phyloP scores from a whole-genome alignment of 1,140 invertebrate genomes.

The Drosophila novamexicana region DNA sequence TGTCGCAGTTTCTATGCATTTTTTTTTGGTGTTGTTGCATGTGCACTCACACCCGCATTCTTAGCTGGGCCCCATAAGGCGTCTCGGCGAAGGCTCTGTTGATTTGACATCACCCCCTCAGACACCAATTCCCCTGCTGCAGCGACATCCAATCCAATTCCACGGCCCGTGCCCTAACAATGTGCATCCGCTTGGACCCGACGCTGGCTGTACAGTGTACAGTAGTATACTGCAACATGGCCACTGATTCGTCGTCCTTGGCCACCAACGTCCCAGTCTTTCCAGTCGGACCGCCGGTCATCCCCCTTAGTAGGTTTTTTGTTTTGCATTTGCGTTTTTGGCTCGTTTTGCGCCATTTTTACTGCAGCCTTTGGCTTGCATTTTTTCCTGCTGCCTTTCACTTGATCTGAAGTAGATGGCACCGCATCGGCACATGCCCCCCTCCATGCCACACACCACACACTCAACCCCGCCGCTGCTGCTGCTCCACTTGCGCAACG shows the following conservation, averaged over 20 bases:
- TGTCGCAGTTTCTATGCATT: constrained; percentile 47
- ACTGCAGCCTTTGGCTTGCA: constrained; percentile 81
- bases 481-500: constrained; percentile 14
- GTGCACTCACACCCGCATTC: neutral
- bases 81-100: constrained; percentile 73
- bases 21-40: constrained; percentile 31
- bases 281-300: neutral
- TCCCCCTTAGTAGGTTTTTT: constrained; percentile 57
- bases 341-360: constrained; percentile 78
- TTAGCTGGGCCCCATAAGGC: constrained; percentile 54
- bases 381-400: constrained; percentile 78
- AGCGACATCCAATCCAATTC: constrained; percentile 74
- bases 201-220: constrained; percentile 8
- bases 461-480: neutral
- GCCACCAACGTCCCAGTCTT: neutral
- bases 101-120: constrained; percentile 58
- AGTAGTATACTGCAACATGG: constrained; percentile 39
- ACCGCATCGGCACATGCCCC: constrained; percentile 46
- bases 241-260: constrained; percentile 64
- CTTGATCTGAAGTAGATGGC: constrained; percentile 69
- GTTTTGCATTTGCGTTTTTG: constrained; percentile 50
- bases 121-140: neutral
- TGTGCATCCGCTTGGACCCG: constrained; percentile 67
- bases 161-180: constrained; percentile 73
- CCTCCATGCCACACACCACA: neutral